phyloP scores from a whole-genome alignment of 1,140 invertebrate genomes.

The Mactra quadrangularis region DNA sequence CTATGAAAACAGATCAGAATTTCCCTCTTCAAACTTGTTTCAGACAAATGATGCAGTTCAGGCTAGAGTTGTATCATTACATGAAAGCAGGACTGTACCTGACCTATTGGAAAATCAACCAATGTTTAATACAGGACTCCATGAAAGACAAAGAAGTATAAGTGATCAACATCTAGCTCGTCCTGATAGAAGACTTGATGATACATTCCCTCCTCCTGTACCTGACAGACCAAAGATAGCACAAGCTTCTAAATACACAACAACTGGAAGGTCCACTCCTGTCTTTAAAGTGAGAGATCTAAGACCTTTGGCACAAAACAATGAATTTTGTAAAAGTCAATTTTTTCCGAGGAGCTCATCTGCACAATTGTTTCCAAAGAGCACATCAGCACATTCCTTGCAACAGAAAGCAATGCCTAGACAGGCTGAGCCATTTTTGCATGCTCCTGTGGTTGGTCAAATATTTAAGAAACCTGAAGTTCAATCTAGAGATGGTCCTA shows the following conservation, averaged over 20 bases:
- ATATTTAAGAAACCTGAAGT: conserved; percentile 10
- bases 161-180: conserved; percentile 14
- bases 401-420: not conserved
- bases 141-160: conserved; percentile 23
- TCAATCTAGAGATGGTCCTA: not conserved
- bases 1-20: conserved; percentile 4
- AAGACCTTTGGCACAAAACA: conserved; percentile 75
- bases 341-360: conserved; percentile 63
- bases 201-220: not conserved
- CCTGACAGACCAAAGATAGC: not conserved
- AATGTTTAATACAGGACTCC: not conserved
- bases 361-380: conserved; percentile 52
- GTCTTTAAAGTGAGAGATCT: conserved; percentile 76
- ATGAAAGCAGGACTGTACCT: conserved; percentile 5
- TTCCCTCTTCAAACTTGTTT: no score
- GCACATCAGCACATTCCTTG: conserved; percentile 15
- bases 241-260: not conserved
- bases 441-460: conserved; percentile 38
- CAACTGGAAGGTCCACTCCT: not conserved
- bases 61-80: not conserved
- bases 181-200: not conserved
- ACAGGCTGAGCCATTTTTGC: conserved; percentile 6
- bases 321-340: conserved; percentile 75
- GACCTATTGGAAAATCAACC: conserved; percentile 27
- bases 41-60: no score